Percentiles rank a stretch among this genome's conserved stretches.
Evolutionary conservation across 2,888 invertebrate genomes (phyloP).

Genomic region (Parnassius mnemosyne): DNA sequence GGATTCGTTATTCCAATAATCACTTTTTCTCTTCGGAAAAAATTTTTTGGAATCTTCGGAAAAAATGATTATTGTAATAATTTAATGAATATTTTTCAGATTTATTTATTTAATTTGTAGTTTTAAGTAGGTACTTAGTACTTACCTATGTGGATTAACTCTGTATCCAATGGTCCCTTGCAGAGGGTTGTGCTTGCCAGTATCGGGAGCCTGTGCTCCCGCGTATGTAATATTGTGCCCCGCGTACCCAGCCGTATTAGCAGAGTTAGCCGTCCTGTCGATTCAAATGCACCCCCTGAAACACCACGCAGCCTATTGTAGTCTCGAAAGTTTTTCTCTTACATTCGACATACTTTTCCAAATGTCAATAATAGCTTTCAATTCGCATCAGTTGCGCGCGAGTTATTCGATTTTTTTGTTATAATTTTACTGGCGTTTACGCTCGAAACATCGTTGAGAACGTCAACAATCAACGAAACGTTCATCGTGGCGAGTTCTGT

Average conservation of each 20-base stretch:
- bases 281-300: constrained; percentile 85
- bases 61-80: too few species aligned
- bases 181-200: constrained; percentile 74
- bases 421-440: constrained; percentile 58
- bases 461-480: constrained; percentile 67
- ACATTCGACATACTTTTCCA: constrained; percentile 30
- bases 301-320: constrained; percentile 66
- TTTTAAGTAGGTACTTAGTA: constrained; percentile 62
- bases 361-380: not conserved
- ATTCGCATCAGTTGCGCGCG: constrained; percentile 18
- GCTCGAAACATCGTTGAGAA: constrained; percentile 50
- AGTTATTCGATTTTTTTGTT: constrained; percentile 47
- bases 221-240: constrained; percentile 65
- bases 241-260: constrained; percentile 83
- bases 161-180: constrained; percentile 80
- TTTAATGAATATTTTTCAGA: too few species aligned
- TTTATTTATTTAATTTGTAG: not conserved
- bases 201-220: constrained; percentile 74
- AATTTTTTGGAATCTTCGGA: too few species aligned
- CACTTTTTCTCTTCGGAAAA: too few species aligned
- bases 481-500: constrained; percentile 49
- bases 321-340: constrained; percentile 38
- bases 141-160: constrained; percentile 84
- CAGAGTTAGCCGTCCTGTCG: constrained; percentile 85
- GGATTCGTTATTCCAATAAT: not conserved